Conservation (phyloP, 2,888 invertebrate species). For the Ophraella communa region DNA sequence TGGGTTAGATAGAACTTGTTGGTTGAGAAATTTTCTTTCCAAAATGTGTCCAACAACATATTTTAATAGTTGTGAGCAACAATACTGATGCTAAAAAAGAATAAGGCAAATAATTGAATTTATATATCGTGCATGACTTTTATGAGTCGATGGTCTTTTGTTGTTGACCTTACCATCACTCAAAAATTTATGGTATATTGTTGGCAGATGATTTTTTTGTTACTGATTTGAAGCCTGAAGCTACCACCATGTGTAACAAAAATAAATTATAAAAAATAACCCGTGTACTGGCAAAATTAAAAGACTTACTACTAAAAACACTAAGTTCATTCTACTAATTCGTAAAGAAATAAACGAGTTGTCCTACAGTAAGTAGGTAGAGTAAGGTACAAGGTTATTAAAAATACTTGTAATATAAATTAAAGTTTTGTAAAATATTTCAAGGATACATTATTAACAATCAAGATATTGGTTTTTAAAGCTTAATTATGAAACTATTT, state of each 20-base stretch:
- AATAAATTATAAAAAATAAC: not conserved
- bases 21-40: constrained; percentile 51
- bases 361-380: too few relatives aligned
- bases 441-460: too few relatives aligned
- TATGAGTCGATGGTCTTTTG: not conserved
- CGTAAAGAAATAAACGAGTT: constrained; percentile 6
- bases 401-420: too few relatives aligned
- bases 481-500: too few relatives aligned
- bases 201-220: constrained; percentile 5
- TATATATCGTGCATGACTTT: not conserved
- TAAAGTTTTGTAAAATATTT: too few relatives aligned
- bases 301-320: constrained; percentile 14
- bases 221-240: not conserved
- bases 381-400: not conserved
- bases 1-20: constrained; percentile 48
- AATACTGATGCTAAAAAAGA: not conserved
- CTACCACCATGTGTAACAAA: constrained; percentile 1
- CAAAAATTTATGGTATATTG: constrained; percentile 12
- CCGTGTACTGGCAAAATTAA: constrained; percentile 6
- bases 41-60: constrained; percentile 44
- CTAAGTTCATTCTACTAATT: constrained; percentile 12
- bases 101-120: not conserved
- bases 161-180: constrained; percentile 12
- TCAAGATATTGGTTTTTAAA: too few relatives aligned
- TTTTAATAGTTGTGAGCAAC: constrained; percentile 5